Conservation (phyloP, 2,888 invertebrate species). For the Aquatica leii region DNA sequence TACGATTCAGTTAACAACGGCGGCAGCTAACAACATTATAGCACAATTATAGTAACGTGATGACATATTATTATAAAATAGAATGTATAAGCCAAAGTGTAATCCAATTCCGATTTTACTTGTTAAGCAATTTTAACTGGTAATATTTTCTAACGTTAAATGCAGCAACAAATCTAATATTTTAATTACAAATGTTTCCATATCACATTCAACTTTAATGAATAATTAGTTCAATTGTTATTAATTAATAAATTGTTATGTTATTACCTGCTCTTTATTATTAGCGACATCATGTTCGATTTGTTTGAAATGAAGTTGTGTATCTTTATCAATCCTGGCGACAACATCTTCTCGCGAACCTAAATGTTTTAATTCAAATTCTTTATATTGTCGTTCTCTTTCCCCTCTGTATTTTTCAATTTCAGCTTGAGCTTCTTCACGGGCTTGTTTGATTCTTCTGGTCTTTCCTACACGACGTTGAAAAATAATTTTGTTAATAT, state of each 20-base stretch:
- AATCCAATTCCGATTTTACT: too few species aligned
- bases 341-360: constrained; percentile 58
- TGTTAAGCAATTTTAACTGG: background rate
- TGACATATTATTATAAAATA: too few species aligned
- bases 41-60: too few species aligned
- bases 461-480: constrained; percentile 52
- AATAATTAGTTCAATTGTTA: too few species aligned
- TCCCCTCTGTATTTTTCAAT: constrained; percentile 57
- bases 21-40: too few species aligned
- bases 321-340: constrained; percentile 57
- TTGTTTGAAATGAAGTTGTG: constrained; percentile 50
- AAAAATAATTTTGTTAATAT: background rate
- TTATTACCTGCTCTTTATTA: constrained; percentile 54
- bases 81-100: too few species aligned
- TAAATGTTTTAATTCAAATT: constrained; percentile 57
- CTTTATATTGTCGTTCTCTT: constrained; percentile 56
- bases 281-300: constrained; percentile 51
- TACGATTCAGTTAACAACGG: too few species aligned
- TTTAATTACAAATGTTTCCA: background rate
- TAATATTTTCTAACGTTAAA: background rate
- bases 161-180: background rate
- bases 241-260: too few species aligned
- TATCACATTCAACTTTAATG: too few species aligned
- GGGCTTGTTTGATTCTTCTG: constrained; percentile 57
- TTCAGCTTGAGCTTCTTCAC: constrained; percentile 58